A percentile compares a stretch with the other conserved stretches of the same genome.
These are phyloP conservation scores for Rhodinocichla rosea DNA, from an alignment of 2,113 vertebrate species.

Conservation along the genomic window DNA sequence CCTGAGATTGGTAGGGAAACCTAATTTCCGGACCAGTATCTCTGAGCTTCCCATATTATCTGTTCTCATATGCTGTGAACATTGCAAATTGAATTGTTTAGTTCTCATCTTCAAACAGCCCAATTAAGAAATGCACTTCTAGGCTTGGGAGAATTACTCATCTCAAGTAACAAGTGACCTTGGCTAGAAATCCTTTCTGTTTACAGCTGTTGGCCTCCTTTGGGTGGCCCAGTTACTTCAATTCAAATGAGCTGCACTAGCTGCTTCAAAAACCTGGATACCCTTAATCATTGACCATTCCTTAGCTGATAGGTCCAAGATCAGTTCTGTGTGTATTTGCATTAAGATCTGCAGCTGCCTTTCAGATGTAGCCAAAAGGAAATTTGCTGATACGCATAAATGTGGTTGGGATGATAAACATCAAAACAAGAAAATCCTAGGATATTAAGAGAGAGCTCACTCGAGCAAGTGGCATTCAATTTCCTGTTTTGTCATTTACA, in stretches of 20 bases:
- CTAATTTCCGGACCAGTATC: background rate
- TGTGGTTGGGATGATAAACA: constrained; percentile 66
- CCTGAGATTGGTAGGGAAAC: background rate
- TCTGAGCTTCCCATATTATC: background rate
- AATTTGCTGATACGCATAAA: constrained; percentile 69
- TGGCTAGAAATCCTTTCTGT: background rate
- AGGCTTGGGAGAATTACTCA: background rate
- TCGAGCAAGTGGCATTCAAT: constrained; percentile 68
- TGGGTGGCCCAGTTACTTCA: background rate
- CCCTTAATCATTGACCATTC: background rate
- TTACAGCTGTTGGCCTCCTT: background rate
- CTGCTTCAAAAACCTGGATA: background rate
- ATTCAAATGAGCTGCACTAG: background rate
- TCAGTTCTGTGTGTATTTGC: constrained; percentile 34
- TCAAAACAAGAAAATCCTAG: constrained; percentile 56
- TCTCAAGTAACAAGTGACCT: background rate
- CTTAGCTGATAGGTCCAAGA: constrained; percentile 19
- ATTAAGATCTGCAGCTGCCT: constrained; percentile 52
- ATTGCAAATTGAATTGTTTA: background rate
- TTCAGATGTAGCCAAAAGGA: constrained; percentile 66
- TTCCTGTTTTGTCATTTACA: constrained; percentile 68
- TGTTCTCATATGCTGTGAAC: background rate
- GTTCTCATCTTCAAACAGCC: background rate
- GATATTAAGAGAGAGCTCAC: constrained; percentile 45
- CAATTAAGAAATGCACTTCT: background rate